A percentile compares a stretch with the other conserved stretches of the same genome.
phyloP scores from a whole-genome alignment of 2,113 vertebrate genomes.

The Pseudonaja textilis region DNA sequence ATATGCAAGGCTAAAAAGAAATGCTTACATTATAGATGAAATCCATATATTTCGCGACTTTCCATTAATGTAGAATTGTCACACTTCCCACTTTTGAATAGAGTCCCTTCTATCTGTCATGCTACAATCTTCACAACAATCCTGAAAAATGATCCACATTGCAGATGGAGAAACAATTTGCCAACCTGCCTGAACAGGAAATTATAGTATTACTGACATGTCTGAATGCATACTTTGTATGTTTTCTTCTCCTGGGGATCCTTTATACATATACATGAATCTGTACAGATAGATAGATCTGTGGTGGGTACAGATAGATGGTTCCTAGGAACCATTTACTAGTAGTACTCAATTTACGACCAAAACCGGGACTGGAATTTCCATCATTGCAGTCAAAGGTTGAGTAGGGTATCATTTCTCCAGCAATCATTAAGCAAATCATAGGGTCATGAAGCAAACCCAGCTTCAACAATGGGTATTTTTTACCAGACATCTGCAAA shows the following conservation, averaged over 20 bases:
- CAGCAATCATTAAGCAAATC: too few species aligned
- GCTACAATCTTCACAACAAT: background rate
- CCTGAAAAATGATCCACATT: background rate
- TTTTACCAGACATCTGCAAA: too few species aligned
- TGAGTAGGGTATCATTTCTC: too few species aligned
- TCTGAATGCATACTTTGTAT: background rate
- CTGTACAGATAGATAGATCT: background rate
- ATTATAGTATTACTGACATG: background rate
- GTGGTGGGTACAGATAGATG: too few species aligned
- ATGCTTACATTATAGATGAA: background rate
- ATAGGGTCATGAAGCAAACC: too few species aligned
- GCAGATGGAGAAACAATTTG: background rate
- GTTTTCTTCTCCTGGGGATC: background rate
- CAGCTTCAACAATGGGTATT: too few species aligned
- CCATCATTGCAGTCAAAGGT: too few species aligned
- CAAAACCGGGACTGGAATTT: too few species aligned
- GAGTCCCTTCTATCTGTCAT: background rate
- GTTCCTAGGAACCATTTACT: background rate
- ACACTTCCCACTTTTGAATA: background rate
- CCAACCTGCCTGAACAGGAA: background rate
- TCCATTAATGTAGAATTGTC: background rate
- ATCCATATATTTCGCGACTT: background rate
- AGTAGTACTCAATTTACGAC: too few species aligned
- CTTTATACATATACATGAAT: background rate
- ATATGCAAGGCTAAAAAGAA: slow-evolving; percentile 37